A percentile compares a stretch with the other conserved stretches of the same genome.
These are phyloP conservation scores for Myzus persicae DNA, from an alignment of 1,140 invertebrate genomes.

Conservation along the genomic window DNA sequence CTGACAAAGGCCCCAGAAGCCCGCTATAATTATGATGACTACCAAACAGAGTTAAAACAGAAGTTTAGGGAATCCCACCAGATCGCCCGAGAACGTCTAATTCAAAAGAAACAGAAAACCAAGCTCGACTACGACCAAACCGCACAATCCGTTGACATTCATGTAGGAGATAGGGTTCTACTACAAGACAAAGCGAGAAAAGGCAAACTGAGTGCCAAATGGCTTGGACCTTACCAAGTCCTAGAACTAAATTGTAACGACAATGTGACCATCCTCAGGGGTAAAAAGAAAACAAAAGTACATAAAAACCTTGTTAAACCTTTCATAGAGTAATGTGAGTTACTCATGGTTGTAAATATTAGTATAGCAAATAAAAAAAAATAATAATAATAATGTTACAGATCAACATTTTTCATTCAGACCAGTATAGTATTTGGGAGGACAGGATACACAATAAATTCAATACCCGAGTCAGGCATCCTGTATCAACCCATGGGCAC, in stretches of 20 bases:
- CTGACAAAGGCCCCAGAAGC: not conserved
- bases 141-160: not conserved
- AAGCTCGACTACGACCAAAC: not conserved
- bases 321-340: not conserved
- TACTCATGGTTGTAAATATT: too few species aligned
- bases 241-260: not conserved
- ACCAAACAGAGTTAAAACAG: conserved; percentile 8
- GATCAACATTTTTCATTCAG: too few species aligned
- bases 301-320: not conserved
- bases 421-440: too few species aligned
- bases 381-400: too few species aligned
- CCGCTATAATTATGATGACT: not conserved
- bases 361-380: too few species aligned
- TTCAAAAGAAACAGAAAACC: not conserved
- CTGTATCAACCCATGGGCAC: too few species aligned
- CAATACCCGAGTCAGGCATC: too few species aligned
- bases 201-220: not conserved
- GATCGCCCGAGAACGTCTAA: not conserved
- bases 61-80: not conserved
- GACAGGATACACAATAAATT: too few species aligned
- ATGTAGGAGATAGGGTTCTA: not conserved
- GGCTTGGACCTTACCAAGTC: conserved; percentile 21
- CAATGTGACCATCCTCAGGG: conserved; percentile 1
- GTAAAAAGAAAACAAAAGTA: not conserved
- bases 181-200: not conserved